Evolutionary conservation across 2,113 vertebrate genomes (phyloP), one percentile per base, ranked within the genome.

Genomic region (Plestiodon gilberti): DNA sequence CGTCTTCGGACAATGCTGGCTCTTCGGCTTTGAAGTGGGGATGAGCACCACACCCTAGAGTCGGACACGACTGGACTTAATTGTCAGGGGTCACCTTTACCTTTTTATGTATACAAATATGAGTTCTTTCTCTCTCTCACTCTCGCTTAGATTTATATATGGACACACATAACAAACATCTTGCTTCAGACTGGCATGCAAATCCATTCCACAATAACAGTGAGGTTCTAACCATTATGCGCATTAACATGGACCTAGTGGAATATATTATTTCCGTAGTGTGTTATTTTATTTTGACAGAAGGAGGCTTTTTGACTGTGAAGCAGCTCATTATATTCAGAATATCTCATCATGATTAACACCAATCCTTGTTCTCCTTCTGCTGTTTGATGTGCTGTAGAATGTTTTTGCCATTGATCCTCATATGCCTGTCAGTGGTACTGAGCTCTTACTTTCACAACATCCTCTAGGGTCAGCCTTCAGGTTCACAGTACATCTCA

Each of bases 281-380:
- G 83, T 78, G 76, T 82, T 38, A 15, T 86, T 81, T 71, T 30
- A 35, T 91, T 93, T 91, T 90, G 75, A 81, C 30, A 23, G 6
- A 25, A 69, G 14, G 65, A 71, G 35, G 25, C 52, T 93, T 89
- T n/a, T 84, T 90, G 35, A 69, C 43, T 83, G 59, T 73, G 2
- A 89, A 84, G 14, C 40, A 82, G 3, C 78, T 81, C 11, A 0
- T 0, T 84, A 89, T 87, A 89, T 82, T 38, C 80, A 73, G 74
- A 75, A 30, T 38, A 0, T 14, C 3, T 55, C 20, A 14, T 87
- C 22, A 5, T 55, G 67, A 78, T 57, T 89, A 91, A 65, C 23
- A 80, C 18, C 18, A 65, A 15, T 82, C 81, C 35, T 23, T 18
- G 3, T 40, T 73, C 10, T 88, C 57, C 91, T 85, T 83, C 71